phyloP scores from a whole-genome alignment of 2,888 invertebrate species.

The Asteroscopus sphinx region DNA sequence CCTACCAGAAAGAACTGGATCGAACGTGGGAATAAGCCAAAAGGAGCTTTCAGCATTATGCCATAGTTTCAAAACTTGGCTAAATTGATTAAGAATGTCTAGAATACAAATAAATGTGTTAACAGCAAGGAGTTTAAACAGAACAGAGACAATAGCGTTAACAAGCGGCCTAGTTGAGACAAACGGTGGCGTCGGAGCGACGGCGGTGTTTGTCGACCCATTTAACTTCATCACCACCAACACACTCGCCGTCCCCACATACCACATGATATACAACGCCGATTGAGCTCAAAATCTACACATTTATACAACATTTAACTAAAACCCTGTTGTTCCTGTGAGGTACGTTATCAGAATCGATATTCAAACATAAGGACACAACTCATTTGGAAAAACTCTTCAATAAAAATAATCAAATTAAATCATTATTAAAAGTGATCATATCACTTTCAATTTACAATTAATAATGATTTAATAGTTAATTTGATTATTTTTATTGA shows the following conservation, averaged over 20 bases:
- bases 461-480: too few species aligned
- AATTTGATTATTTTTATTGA: too few species aligned
- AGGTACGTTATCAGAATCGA: too few species aligned
- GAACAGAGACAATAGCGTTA: slow-evolving; percentile 80
- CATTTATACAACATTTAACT: too few species aligned
- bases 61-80: not conserved
- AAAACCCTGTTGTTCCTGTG: too few species aligned
- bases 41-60: not conserved
- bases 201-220: slow-evolving; percentile 76
- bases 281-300: slow-evolving; percentile 32
- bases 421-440: too few species aligned
- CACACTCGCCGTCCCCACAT: slow-evolving; percentile 37
- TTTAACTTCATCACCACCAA: slow-evolving; percentile 76
- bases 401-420: too few species aligned
- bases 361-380: too few species aligned
- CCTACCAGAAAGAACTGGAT: too few species aligned
- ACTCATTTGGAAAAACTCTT: too few species aligned
- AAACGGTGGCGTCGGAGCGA: slow-evolving; percentile 78
- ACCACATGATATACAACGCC: slow-evolving; percentile 37
- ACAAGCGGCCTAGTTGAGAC: slow-evolving; percentile 85
- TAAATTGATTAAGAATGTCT: not conserved
- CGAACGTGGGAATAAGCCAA: not conserved
- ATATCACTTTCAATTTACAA: too few species aligned
- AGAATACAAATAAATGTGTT: slow-evolving; percentile 40
- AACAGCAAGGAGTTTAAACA: slow-evolving; percentile 69